Evolutionary conservation across 2,797 vertebrate genomes (phyloP).

Genomic region (Knipowitschia caucasica): DNA sequence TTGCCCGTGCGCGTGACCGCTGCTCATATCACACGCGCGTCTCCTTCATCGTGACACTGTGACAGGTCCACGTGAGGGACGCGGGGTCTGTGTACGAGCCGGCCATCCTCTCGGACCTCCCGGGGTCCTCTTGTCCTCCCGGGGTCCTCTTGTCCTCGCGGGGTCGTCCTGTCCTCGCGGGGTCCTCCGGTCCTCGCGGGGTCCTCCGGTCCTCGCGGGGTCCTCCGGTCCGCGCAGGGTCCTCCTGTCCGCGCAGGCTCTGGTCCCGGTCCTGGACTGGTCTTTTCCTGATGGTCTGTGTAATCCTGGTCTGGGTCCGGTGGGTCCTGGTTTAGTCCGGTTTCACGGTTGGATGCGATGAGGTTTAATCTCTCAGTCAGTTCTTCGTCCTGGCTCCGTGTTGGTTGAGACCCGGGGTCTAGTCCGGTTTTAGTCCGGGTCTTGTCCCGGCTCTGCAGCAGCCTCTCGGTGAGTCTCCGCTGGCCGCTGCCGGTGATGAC

Average conservation of each 20-base stretch:
- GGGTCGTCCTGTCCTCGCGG: too few species aligned
- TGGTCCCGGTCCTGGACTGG: not conserved
- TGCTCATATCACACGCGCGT: slow-evolving; percentile 4
- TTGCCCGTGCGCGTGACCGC: slow-evolving; percentile 6
- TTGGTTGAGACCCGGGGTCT: not conserved
- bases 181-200: too few species aligned
- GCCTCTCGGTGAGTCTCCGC: slow-evolving; percentile 8
- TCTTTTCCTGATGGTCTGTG: not conserved
- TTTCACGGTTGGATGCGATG: not conserved
- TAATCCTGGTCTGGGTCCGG: not conserved
- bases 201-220: not conserved
- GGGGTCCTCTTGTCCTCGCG: too few species aligned
- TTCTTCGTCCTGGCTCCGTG: not conserved
- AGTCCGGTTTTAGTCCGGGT: not conserved
- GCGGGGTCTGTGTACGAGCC: slow-evolving; percentile 2
- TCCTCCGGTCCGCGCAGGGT: too few species aligned
- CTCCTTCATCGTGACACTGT: slow-evolving; percentile 7
- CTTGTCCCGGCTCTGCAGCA: not conserved
- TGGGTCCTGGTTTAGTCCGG: not conserved
- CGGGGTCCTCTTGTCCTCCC: too few species aligned
- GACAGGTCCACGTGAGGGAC: not conserved
- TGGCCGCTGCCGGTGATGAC: slow-evolving; percentile 6
- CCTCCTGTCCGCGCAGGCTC: too few species aligned
- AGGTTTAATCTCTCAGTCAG: not conserved
- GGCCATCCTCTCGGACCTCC: too few species aligned